Base-by-base conservation (phyloP, 1,140 invertebrate genomes). In the Hycleus phaleratus region DNA sequence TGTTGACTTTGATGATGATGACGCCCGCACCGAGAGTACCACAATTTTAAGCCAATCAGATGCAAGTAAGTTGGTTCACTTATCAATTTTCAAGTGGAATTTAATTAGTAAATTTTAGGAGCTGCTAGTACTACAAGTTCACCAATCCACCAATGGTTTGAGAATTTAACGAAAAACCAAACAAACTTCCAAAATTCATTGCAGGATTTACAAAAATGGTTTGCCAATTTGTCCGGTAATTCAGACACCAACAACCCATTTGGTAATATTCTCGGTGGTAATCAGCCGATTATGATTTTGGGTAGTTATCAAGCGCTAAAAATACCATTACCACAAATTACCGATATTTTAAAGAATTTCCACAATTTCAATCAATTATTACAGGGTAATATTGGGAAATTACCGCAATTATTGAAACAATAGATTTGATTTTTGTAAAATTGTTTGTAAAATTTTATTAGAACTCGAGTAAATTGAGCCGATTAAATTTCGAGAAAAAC, bases 251-350 rank as follows among this genome's bases (percentile, higher is more conserved):
- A 32, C 32, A 32, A 32, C 7, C 32, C 32, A 7, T 32, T 32
- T 7, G 12, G 9, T 11, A 25, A 53, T 8, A 51, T 7, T 9
- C 24, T 7, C 11, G 51, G 18, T 26, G 24, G 38, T 18, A 53
- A 45, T 45, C 24, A 46, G 2, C 51, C 51, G 8, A 46, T 32
- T 4, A 53, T 53, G 51, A 46, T 46, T 9, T 44, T 53, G 40
- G 51, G 51, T 38, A 45, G 42, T n/a, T 53, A 46, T 32, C 51
- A 53, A 10, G 18, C 46, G 2, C 2, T 53, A 3, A 53, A 53
- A 53, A 53, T 53, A 12, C 51, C 51, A 3, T 46, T 53, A 45
- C 51, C 51, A 38, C 51, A 53, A 25, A 11, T 53, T 32, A 8
- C 18, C n/a, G 51, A 53, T n/a, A 45, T 53, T 42, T 3, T 53